phyloP scores from a whole-genome alignment of 2,797 vertebrate genomes.

The Cirrhinus mrigala region DNA sequence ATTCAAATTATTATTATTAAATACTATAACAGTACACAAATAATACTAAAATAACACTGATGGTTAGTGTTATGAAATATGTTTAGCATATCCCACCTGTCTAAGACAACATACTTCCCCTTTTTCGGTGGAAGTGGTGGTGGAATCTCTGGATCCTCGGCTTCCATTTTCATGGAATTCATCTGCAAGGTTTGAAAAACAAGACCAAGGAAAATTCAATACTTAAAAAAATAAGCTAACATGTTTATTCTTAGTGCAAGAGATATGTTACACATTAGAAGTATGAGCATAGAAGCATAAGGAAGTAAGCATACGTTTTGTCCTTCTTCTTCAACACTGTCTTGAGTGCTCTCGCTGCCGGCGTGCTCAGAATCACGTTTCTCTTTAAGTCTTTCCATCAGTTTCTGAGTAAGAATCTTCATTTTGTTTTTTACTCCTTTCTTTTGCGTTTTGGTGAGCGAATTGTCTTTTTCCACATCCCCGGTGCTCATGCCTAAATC shows the following conservation, averaged over 20 bases:
- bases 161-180: neutral
- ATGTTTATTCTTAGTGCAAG: neutral
- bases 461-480: neutral
- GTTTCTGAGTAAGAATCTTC: conserved; percentile 17
- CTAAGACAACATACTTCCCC: conserved; percentile 14
- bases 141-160: neutral
- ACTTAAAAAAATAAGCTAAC: neutral
- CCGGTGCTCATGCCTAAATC: neutral
- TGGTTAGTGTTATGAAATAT: neutral
- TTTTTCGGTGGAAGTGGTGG: conserved; percentile 35
- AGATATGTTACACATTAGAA: neutral
- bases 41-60: neutral
- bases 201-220: neutral
- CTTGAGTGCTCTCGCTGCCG: neutral
- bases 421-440: conserved; percentile 28
- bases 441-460: conserved; percentile 6
- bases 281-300: neutral
- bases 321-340: neutral
- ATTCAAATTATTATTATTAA: neutral
- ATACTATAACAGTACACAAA: neutral
- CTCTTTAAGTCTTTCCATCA: conserved; percentile 10
- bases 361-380: neutral
- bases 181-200: neutral
- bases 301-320: conserved; percentile 30
- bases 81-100: conserved; percentile 12